These are phyloP conservation scores for Cuculus canorus DNA, from an alignment of 2,797 vertebrate genomes.

Conservation along the genomic window DNA sequence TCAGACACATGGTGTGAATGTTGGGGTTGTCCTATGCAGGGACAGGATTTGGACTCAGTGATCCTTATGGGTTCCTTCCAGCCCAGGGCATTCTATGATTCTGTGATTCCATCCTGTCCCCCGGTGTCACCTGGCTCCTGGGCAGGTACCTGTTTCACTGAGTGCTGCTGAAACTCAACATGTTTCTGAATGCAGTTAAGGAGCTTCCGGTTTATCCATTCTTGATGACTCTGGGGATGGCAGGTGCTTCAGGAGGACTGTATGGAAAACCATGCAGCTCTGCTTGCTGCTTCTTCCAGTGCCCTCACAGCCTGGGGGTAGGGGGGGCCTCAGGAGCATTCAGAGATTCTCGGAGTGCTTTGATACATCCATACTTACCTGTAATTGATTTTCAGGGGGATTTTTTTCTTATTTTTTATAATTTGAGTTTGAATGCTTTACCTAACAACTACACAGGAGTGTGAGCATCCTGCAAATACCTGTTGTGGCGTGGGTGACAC, in stretches of 20 bases:
- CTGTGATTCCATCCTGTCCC: no score
- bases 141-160: accelerated
- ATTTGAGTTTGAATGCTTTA: neutral
- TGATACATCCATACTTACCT: accelerated
- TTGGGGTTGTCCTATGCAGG: no score
- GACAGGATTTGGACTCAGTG: no score
- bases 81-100: no score
- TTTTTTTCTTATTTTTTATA: neutral
- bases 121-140: accelerated
- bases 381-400: neutral
- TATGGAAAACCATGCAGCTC: neutral
- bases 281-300: neutral
- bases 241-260: accelerated
- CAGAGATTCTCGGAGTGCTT: neutral
- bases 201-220: neutral
- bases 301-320: accelerated
- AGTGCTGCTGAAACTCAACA: no score
- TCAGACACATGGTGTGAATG: no score
- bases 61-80: no score
- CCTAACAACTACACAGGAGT: neutral
- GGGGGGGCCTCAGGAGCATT: neutral
- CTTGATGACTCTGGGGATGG: accelerated
- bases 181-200: neutral
- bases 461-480: neutral
- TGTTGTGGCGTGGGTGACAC: accelerated